Percentiles rank a stretch among this genome's conserved stretches.
These are phyloP conservation scores for Atta cephalotes DNA, from an alignment of 1,140 invertebrate species.

Conservation along the genomic window DNA sequence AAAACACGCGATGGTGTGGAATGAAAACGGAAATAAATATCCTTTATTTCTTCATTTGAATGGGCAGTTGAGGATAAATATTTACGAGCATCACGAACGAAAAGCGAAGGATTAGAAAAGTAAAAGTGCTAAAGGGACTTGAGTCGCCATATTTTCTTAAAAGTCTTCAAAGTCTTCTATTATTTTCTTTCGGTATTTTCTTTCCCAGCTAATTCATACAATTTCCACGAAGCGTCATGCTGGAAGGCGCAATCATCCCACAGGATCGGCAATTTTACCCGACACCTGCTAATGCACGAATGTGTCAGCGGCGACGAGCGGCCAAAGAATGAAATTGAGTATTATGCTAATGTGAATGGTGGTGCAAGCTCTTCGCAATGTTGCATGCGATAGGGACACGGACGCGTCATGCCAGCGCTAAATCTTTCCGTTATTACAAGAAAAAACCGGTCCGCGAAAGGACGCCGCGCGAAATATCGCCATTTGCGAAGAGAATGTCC, in stretches of 20 bases:
- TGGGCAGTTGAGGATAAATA: not conserved
- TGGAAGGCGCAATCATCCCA: conserved; percentile 60
- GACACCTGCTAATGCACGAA: conserved; percentile 62
- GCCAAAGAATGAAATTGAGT: conserved; percentile 59
- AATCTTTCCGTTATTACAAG: conserved; percentile 54
- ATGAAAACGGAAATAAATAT: not conserved
- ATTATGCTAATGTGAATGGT: conserved; percentile 56
- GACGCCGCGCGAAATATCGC: conserved; percentile 52
- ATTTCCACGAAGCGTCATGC: conserved; percentile 60
- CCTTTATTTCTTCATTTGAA: not conserved
- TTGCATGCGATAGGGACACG: conserved; percentile 44
- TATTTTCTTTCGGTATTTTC: conserved; percentile 15
- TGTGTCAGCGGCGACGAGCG: conserved; percentile 51
- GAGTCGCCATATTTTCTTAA: conserved; percentile 1
- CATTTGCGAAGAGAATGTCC: conserved; percentile 31
- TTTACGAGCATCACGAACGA: not conserved
- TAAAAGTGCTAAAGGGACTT: not conserved
- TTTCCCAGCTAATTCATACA: conserved; percentile 50
- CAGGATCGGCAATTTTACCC: conserved; percentile 50
- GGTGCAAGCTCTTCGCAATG: conserved; percentile 46
- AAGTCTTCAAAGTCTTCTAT: not conserved
- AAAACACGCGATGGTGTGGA: not conserved
- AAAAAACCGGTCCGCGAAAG: conserved; percentile 57
- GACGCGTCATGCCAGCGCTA: conserved; percentile 31
- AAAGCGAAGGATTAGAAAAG: not conserved